phyloP scores from a whole-genome alignment of 2,113 vertebrate species.

The Eretmochelys imbricata region DNA sequence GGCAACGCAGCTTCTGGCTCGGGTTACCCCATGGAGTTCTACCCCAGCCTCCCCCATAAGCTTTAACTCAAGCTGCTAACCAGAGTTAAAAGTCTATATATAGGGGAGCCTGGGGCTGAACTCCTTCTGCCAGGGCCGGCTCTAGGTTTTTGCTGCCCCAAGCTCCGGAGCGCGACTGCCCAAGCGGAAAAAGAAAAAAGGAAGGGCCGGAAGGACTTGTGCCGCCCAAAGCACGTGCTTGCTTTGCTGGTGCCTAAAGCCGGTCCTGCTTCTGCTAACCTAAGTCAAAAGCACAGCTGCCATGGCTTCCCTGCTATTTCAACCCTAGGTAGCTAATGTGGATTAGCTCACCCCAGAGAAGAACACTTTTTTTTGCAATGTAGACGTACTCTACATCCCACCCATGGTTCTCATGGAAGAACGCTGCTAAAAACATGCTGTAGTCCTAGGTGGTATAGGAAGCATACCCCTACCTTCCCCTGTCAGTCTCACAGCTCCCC shows the following conservation, averaged over 20 bases:
- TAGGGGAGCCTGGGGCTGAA: not conserved
- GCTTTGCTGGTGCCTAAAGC: too few species aligned
- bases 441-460: not conserved
- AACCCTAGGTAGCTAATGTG: not conserved
- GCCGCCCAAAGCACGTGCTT: too few species aligned
- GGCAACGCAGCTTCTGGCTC: not conserved
- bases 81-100: not conserved
- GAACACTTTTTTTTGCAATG: not conserved
- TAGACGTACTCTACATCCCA: not conserved
- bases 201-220: too few species aligned
- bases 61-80: not conserved
- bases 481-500: not conserved
- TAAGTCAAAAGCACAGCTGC: not conserved
- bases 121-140: too few species aligned
- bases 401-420: accelerated
- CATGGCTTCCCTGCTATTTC: not conserved
- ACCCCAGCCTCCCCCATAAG: not conserved
- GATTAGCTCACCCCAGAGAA: too few species aligned
- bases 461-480: not conserved
- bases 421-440: accelerated
- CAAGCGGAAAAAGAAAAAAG: too few species aligned
- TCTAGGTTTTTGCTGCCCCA: too few species aligned
- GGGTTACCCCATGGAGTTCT: too few species aligned
- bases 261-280: too few species aligned
- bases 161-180: too few species aligned